Percentiles rank a stretch among this genome's conserved stretches.
Conservation (phyloP, 2,797 vertebrate genomes). For the Falco biarmicus region DNA sequence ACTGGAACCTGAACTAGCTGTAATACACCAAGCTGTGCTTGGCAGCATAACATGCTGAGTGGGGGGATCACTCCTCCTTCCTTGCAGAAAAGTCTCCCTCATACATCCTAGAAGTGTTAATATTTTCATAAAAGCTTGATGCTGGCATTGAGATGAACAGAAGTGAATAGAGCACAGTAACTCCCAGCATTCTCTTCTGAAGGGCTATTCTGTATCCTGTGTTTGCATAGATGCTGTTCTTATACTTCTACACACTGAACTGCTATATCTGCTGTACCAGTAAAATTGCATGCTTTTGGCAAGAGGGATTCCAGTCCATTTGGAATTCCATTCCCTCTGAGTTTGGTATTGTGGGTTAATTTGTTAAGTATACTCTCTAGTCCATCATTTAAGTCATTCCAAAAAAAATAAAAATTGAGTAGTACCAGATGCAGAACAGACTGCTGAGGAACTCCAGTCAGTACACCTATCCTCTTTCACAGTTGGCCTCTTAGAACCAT, state of each 20-base stretch:
- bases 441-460: not conserved
- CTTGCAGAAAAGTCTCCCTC: not conserved
- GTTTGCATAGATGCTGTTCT: not conserved
- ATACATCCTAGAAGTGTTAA: not conserved
- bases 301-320: not conserved
- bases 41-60: not conserved
- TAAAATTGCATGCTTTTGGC: not conserved
- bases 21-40: not conserved
- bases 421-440: not conserved
- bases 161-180: not conserved
- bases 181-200: not conserved
- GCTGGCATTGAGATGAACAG: not conserved
- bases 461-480: fast-evolving
- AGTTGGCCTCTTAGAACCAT: not conserved
- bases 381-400: not conserved
- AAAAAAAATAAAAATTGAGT: not conserved
- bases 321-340: not conserved
- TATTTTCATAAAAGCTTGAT: not conserved
- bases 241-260: not conserved
- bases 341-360: not conserved
- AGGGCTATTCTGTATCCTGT: not conserved
- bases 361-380: not conserved
- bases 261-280: not conserved
- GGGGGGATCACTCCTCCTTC: not conserved
- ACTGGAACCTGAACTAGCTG: not conserved